These are phyloP conservation scores for Proctacanthus coquilletti DNA, from an alignment of 1,140 invertebrate species.

Conservation along the genomic window DNA sequence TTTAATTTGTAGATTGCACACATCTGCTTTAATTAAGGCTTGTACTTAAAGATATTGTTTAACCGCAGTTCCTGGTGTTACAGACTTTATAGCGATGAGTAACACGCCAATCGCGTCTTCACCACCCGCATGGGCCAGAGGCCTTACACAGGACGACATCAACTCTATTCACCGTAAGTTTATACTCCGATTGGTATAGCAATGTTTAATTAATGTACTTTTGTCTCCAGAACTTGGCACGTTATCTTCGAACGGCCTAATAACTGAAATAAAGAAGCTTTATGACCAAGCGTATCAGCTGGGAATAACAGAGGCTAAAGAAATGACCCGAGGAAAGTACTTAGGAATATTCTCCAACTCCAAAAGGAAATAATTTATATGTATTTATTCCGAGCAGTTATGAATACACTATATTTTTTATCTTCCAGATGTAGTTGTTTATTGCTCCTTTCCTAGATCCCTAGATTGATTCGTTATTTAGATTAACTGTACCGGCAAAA, in stretches of 20 bases:
- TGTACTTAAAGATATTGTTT: too few relatives aligned
- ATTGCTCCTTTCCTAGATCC: too few relatives aligned
- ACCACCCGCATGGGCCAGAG: slow-evolving; percentile 37
- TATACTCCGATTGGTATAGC: slow-evolving; percentile 1
- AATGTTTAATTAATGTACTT: neutral
- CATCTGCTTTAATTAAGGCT: too few relatives aligned
- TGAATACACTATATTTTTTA: too few relatives aligned
- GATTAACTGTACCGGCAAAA: too few relatives aligned
- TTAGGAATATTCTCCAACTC: slow-evolving; percentile 60
- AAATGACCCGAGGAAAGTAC: slow-evolving; percentile 91
- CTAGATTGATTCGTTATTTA: too few relatives aligned
- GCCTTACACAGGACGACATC: slow-evolving; percentile 46
- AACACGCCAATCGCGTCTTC: slow-evolving; percentile 33
- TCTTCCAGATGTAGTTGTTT: too few relatives aligned
- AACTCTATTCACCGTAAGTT: slow-evolving; percentile 55
- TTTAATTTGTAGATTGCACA: too few relatives aligned
- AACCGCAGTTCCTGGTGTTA: slow-evolving; percentile 55
- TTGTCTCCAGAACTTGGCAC: slow-evolving; percentile 56
- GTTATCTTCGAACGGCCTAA: slow-evolving; percentile 59
- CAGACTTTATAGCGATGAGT: slow-evolving; percentile 45
- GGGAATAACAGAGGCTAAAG: slow-evolving; percentile 84
- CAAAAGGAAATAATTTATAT: slow-evolving; percentile 7
- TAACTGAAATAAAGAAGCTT: slow-evolving; percentile 82
- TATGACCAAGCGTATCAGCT: slow-evolving; percentile 88
- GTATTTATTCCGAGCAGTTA: too few relatives aligned